These are phyloP conservation scores for Sycophaga agraensis DNA, from an alignment of 1,140 invertebrate genomes.

Conservation along the genomic window DNA sequence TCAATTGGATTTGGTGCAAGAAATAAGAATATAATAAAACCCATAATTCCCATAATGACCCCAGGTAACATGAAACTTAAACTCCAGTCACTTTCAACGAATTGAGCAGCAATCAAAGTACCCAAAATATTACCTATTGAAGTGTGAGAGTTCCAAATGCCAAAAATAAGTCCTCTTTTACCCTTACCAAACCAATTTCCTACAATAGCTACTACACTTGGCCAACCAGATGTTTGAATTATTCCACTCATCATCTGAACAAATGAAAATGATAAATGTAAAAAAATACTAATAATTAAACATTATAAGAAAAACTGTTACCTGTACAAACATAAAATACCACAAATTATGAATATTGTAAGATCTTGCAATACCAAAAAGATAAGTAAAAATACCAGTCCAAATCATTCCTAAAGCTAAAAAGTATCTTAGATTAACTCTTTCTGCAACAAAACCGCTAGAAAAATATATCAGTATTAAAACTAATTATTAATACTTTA, in stretches of 20 bases:
- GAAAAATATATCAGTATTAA: constrained; percentile 37
- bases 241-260: constrained; percentile 76
- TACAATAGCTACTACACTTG: constrained; percentile 89
- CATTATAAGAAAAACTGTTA: constrained; percentile 43
- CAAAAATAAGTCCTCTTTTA: constrained; percentile 90
- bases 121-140: constrained; percentile 94
- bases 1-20: constrained; percentile 77
- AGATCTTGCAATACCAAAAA: constrained; percentile 86
- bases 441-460: constrained; percentile 88
- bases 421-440: constrained; percentile 89
- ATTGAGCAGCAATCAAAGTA: constrained; percentile 77
- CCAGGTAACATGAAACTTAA: constrained; percentile 91
- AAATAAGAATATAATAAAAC: constrained; percentile 84
- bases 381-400: constrained; percentile 83
- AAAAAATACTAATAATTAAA: neutral
- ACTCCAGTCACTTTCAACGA: constrained; percentile 86
- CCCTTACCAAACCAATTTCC: constrained; percentile 95
- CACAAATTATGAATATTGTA: constrained; percentile 80
- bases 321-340: constrained; percentile 88
- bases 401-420: constrained; percentile 86
- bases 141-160: constrained; percentile 95
- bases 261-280: constrained; percentile 11
- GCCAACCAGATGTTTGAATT: constrained; percentile 89
- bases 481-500: constrained; percentile 8
- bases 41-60: constrained; percentile 75